Percentiles rank a stretch among this genome's conserved stretches.
These are phyloP conservation scores for Palaemon carinicauda DNA, from an alignment of 1,140 invertebrate species.

Conservation along the genomic window DNA sequence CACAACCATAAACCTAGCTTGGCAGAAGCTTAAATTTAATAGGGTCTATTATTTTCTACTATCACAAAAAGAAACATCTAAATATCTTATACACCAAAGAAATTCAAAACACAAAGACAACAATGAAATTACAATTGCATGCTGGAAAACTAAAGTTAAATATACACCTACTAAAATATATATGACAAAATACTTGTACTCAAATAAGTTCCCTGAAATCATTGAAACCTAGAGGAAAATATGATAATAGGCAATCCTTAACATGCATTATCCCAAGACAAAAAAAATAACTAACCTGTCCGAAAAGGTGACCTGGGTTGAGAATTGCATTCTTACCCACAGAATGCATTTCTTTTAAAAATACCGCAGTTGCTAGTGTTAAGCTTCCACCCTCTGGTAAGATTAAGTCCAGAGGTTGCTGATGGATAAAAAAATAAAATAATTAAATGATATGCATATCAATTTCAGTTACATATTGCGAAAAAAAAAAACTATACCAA, in stretches of 20 bases:
- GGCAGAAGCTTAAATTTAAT: no score
- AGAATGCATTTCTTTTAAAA: conserved; percentile 76
- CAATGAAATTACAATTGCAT: not conserved
- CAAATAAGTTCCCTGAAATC: no score
- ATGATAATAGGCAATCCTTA: no score
- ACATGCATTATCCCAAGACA: no score
- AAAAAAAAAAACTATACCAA: not conserved
- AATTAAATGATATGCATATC: not conserved
- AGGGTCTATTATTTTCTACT: no score
- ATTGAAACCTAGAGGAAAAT: no score
- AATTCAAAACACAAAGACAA: no score
- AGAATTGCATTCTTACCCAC: conserved; percentile 64
- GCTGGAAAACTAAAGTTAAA: not conserved
- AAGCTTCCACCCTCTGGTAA: conserved; percentile 77
- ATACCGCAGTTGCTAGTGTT: conserved; percentile 74
- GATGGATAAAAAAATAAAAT: conserved; percentile 68
- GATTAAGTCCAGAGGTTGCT: conserved; percentile 68
- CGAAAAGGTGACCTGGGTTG: conserved; percentile 77
- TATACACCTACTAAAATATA: not conserved
- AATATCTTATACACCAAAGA: not conserved
- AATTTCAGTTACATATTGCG: not conserved
- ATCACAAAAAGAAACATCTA: not conserved
- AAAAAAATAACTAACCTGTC: conserved; percentile 67
- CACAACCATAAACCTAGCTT: no score
- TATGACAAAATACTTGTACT: no score